These are phyloP conservation scores for Corythornis madagascariensis DNA, from an alignment of 2,113 vertebrate species.

Conservation along the genomic window DNA sequence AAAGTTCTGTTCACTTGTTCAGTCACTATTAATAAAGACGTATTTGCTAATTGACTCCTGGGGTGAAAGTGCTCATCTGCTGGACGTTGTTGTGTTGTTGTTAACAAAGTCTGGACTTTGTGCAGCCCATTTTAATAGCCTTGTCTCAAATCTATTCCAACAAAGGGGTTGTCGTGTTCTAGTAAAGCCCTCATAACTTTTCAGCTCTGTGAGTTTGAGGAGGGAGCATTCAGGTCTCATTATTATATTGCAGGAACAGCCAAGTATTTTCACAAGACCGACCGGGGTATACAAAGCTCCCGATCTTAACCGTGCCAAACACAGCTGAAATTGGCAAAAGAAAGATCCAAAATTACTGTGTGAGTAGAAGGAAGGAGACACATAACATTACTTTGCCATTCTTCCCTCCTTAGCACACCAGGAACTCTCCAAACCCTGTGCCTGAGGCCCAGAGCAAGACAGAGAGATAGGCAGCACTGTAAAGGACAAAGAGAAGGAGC, in stretches of 20 bases:
- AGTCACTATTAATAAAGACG: conserved; percentile 41
- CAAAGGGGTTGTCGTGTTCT: not conserved
- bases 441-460: not conserved
- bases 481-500: not conserved
- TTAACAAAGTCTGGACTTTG: not conserved
- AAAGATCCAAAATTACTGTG: not conserved
- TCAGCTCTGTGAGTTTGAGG: not conserved
- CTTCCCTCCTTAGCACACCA: not conserved
- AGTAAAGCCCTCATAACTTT: not conserved
- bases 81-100: not conserved
- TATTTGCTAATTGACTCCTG: not conserved
- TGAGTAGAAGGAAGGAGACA: not conserved
- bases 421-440: not conserved
- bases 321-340: not conserved
- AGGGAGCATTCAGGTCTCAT: not conserved
- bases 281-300: rapidly evolving
- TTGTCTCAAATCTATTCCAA: not conserved
- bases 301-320: not conserved
- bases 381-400: not conserved
- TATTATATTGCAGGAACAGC: not conserved
- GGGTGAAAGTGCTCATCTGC: not conserved
- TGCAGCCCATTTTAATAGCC: not conserved
- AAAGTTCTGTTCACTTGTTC: not conserved
- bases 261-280: not conserved
- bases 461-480: not conserved